Conservation (phyloP, 2,113 vertebrate genomes). For the Sapayoa aenigma region DNA sequence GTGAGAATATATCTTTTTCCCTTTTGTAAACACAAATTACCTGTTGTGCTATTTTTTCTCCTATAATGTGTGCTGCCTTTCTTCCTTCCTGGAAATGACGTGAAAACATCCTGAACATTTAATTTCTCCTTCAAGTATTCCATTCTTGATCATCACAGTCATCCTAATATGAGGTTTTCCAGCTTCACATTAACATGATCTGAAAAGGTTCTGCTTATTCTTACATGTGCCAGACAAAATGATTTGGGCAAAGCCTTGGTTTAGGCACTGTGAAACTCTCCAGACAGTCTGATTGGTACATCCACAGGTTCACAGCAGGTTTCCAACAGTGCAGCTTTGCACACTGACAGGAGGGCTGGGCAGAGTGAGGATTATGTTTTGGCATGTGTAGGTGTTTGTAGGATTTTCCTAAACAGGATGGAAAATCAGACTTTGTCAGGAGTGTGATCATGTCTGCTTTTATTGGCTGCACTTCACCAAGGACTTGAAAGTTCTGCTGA, state of each 20-base stretch:
- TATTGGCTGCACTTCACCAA: not conserved
- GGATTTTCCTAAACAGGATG: not conserved
- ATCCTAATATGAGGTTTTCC: not conserved
- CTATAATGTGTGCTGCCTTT: not conserved
- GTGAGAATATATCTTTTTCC: not conserved
- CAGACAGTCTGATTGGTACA: not conserved
- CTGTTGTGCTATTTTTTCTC: constrained; percentile 16
- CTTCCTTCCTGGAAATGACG: constrained; percentile 15
- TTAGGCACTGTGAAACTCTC: not conserved
- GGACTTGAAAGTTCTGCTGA: not conserved
- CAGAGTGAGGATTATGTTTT: not conserved
- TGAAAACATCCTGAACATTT: not conserved
- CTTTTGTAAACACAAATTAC: constrained; percentile 23
- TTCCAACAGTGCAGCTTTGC: not conserved
- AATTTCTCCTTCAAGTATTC: not conserved
- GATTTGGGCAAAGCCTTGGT: not conserved
- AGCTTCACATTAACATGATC: not conserved
- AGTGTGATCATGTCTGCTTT: not conserved
- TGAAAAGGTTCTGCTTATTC: not conserved
- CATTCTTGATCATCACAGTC: not conserved
- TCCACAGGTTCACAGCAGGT: not conserved
- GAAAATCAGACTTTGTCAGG: not conserved
- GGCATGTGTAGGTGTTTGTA: not conserved
- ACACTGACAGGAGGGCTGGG: not conserved
- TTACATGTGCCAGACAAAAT: not conserved